Percentiles rank a stretch among this genome's conserved stretches.
Evolutionary conservation across 2,888 invertebrate species (phyloP).

Genomic region (Leptothorax acervorum): DNA sequence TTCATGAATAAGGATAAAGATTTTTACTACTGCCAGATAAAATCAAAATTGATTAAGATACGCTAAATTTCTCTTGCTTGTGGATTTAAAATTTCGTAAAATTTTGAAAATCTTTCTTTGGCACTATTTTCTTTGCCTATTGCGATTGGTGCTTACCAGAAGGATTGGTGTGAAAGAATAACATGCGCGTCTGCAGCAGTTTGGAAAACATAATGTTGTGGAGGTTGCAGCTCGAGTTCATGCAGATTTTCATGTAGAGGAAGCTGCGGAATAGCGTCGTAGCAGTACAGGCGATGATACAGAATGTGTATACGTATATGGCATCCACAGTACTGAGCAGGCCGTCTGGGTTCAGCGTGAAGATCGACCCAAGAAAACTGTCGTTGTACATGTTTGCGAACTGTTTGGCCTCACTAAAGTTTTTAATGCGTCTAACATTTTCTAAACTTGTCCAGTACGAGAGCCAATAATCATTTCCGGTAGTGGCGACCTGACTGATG

Average conservation of each 20-base stretch:
- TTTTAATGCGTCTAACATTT: slow-evolving; percentile 49
- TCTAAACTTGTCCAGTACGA: slow-evolving; percentile 88
- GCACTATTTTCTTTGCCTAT: neutral
- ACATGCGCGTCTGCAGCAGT: slow-evolving; percentile 91
- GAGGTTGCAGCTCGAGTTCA: slow-evolving; percentile 91
- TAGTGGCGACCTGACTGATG: slow-evolving; percentile 88
- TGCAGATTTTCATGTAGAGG: slow-evolving; percentile 91
- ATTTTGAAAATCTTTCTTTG: neutral
- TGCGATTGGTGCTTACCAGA: slow-evolving; percentile 87
- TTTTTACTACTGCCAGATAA: too few relatives aligned
- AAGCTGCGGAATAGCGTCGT: slow-evolving; percentile 87
- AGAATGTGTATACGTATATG: slow-evolving; percentile 84
- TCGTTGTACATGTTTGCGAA: slow-evolving; percentile 64
- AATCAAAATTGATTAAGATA: too few relatives aligned
- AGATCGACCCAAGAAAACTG: slow-evolving; percentile 62
- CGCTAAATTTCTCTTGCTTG: neutral
- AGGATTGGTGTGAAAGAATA: slow-evolving; percentile 96
- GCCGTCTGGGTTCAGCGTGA: slow-evolving; percentile 74
- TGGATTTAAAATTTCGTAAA: neutral
- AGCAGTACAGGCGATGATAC: slow-evolving; percentile 81
- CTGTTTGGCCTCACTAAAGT: neutral
- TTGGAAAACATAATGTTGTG: slow-evolving; percentile 95
- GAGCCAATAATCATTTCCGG: slow-evolving; percentile 91
- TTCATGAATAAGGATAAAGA: neutral
- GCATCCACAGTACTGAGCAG: slow-evolving; percentile 67